These are phyloP conservation scores for Galbula dea DNA, from an alignment of 2,113 vertebrate genomes.

Conservation along the genomic window DNA sequence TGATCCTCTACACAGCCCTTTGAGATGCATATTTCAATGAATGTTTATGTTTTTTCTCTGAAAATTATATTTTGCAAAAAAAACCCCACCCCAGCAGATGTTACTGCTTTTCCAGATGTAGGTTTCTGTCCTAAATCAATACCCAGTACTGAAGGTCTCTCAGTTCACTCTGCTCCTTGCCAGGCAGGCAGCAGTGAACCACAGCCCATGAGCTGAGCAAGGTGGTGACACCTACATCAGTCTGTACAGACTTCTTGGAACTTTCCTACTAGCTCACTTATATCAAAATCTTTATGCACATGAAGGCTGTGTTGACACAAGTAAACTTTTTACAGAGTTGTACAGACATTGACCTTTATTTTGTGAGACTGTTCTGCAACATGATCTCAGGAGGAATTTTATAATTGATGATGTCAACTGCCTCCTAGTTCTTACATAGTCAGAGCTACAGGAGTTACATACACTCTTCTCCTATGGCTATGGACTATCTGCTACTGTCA, in stretches of 20 bases:
- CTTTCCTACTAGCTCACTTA: neutral
- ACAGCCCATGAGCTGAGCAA: fast-evolving
- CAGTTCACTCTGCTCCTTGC: neutral
- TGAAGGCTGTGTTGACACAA: neutral
- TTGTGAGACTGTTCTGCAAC: neutral
- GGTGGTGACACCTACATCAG: neutral
- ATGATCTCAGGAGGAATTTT: neutral
- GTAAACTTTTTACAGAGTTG: neutral
- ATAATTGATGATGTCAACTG: neutral
- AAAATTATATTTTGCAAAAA: conserved; percentile 69
- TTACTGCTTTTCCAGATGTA: conserved; percentile 41
- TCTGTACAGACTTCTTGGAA: fast-evolving
- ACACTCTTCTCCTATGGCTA: neutral
- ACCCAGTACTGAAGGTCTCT: conserved; percentile 13
- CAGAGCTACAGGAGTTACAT: neutral
- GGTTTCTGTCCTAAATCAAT: conserved; percentile 38
- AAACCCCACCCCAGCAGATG: conserved; percentile 53
- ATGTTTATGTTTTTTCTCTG: conserved; percentile 56
- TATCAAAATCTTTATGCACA: neutral
- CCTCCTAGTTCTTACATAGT: neutral
- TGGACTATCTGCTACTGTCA: neutral
- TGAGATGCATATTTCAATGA: conserved; percentile 71
- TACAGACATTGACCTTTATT: neutral
- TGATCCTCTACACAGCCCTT: conserved; percentile 60
- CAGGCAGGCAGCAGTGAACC: neutral